Base-by-base conservation (phyloP, 2,888 invertebrate genomes). In the Tetrapedia diversipes region DNA sequence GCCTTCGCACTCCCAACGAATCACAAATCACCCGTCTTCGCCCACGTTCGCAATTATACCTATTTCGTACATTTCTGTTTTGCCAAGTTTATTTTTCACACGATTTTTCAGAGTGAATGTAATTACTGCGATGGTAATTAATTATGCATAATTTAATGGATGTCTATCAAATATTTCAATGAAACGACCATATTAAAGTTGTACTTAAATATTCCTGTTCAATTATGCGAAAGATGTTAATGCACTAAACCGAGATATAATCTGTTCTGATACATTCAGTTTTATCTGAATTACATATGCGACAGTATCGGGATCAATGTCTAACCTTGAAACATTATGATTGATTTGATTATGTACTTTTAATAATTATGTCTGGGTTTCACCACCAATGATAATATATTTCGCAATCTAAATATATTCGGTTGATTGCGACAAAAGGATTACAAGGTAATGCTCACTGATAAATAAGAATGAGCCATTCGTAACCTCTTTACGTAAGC, bases 11-110 rank as follows among this genome's bases (percentile, higher is more conserved):
- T 59, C 24, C 11, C 22, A 19, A 43, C 32, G 51, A 74, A 74
- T 74, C 57, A 59, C 63, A 74, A 74, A 74, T 74, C 71, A 70
- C 11, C 51, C 57, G 24, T 51, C 37, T 51, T 57, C 71, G 63
- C 63, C 56, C 59, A 63, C 63, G 45, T 54, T 24, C 19, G 34
- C 54, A 73, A 69, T 73, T 56, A 53, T 24, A 45, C 53, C 41
- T 45, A 51, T 64, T 59, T 64, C 74, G 39, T 64, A 22, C n/a
- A n/a, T n/a, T n/a, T 64, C 47, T 43, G 53, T 51, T 49, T 24
- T 60, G 41, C 22, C 41, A 47, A 32, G 22, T 29, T 54, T 39
- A 34, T 56, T 64, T 64, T 43, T 47, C 64, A 24, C 53, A n/a
- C 24, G 47, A 56, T 32, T 61, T 43, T 45, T 45, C 53, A 10